A percentile compares a stretch with the other conserved stretches of the same genome.
These are phyloP conservation scores for Euura saliciscinereae DNA, from an alignment of 1,140 invertebrate genomes.

Conservation along the genomic window DNA sequence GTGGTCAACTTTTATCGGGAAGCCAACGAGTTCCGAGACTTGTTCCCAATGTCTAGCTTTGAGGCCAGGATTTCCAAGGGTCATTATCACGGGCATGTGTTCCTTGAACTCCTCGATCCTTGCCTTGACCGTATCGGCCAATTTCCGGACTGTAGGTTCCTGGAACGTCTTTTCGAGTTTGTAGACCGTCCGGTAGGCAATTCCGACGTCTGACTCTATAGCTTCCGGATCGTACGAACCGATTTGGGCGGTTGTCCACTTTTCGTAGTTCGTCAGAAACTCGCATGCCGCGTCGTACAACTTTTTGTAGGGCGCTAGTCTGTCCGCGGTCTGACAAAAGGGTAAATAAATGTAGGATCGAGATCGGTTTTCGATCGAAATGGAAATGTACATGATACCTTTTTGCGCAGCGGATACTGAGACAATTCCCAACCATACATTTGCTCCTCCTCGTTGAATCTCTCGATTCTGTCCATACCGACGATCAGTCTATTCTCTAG, in stretches of 20 bases:
- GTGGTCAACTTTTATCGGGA: constrained; percentile 86
- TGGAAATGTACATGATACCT: constrained; percentile 47
- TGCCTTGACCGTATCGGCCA: constrained; percentile 69
- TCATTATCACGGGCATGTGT: constrained; percentile 89
- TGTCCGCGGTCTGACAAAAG: constrained; percentile 67
- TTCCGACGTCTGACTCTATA: constrained; percentile 83
- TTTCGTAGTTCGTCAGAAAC: constrained; percentile 82
- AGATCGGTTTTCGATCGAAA: background rate
- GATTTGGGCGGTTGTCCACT: constrained; percentile 85
- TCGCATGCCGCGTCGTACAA: constrained; percentile 88
- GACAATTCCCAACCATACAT: constrained; percentile 90
- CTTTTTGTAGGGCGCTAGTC: constrained; percentile 83
- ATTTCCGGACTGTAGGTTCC: constrained; percentile 66
- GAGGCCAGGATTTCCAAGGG: constrained; percentile 93
- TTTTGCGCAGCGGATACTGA: constrained; percentile 83
- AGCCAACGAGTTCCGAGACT: constrained; percentile 94
- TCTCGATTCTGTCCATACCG: constrained; percentile 83
- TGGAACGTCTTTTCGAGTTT: constrained; percentile 90
- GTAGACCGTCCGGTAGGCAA: constrained; percentile 81
- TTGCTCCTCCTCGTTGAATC: constrained; percentile 91
- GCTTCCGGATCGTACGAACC: constrained; percentile 86
- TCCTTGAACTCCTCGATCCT: constrained; percentile 90
- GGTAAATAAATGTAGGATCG: constrained; percentile 7
- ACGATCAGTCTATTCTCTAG: constrained; percentile 70
- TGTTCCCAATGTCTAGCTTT: constrained; percentile 95